phyloP scores from a whole-genome alignment of 2,888 invertebrate species.

The Chrysolina oricalcia region DNA sequence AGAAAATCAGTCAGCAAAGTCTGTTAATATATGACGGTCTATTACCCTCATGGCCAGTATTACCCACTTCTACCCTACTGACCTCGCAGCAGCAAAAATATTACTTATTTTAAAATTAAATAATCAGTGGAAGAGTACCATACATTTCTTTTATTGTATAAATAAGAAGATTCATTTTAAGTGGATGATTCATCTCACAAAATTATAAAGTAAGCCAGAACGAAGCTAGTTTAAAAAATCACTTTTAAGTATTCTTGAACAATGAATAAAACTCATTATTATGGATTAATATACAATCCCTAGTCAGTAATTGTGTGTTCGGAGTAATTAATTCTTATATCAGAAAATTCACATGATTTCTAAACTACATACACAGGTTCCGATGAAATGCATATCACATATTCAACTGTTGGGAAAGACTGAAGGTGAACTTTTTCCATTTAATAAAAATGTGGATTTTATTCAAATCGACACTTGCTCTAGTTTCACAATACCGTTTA shows the following conservation, averaged over 20 bases:
- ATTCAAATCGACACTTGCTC: conserved; percentile 26
- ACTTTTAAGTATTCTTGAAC: background rate
- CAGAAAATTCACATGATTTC: conserved; percentile 14
- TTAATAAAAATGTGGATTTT: conserved; percentile 30
- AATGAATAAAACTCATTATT: conserved; percentile 1
- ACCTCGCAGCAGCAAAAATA: too few species aligned
- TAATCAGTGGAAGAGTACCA: too few species aligned
- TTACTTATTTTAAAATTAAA: too few species aligned
- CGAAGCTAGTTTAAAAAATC: too few species aligned
- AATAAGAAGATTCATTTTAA: too few species aligned
- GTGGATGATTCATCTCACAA: too few species aligned
- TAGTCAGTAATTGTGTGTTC: background rate
- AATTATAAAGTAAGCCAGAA: too few species aligned
- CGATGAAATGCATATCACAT: conserved; percentile 7
- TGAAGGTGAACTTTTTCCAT: conserved; percentile 14
- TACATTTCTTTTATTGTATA: too few species aligned
- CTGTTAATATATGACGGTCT: too few species aligned
- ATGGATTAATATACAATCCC: background rate
- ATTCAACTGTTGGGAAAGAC: conserved; percentile 10
- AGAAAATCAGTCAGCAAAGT: too few species aligned
- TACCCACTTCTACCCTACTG: too few species aligned
- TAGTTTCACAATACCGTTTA: conserved; percentile 23
- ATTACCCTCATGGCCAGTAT: too few species aligned
- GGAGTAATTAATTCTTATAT: conserved; percentile 10
- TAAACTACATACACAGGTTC: background rate